A percentile compares a stretch with the other conserved stretches of the same genome.
phyloP scores from a whole-genome alignment of 1,140 invertebrate genomes.

The Choristoneura fumiferana region DNA sequence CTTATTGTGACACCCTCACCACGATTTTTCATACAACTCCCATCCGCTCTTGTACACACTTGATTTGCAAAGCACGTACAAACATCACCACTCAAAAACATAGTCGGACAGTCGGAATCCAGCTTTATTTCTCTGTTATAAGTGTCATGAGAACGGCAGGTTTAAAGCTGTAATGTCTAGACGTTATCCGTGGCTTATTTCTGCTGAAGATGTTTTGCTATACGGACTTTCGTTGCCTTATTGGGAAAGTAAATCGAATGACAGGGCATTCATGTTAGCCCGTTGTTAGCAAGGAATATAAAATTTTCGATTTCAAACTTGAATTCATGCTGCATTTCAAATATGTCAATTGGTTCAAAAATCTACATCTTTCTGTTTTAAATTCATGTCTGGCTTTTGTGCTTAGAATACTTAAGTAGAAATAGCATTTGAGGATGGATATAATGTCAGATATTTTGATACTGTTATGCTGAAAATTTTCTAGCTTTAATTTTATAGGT shows the following conservation, averaged over 20 bases:
- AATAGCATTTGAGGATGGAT: too few species aligned
- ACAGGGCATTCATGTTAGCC: constrained; percentile 47
- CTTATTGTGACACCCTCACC: constrained; percentile 64
- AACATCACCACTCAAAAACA: constrained; percentile 33
- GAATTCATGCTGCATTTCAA: constrained; percentile 47
- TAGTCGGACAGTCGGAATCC: constrained; percentile 28
- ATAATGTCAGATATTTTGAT: too few species aligned
- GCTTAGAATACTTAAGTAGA: neutral
- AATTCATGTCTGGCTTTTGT: neutral
- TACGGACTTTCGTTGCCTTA: constrained; percentile 54
- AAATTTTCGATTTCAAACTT: constrained; percentile 39
- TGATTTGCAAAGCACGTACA: constrained; percentile 73
- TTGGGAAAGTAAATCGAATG: constrained; percentile 60
- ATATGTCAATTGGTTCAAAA: constrained; percentile 45
- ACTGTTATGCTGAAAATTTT: too few species aligned
- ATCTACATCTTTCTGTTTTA: constrained; percentile 31
- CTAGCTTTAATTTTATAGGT: too few species aligned
- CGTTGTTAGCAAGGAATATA: constrained; percentile 51
- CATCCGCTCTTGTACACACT: constrained; percentile 68
- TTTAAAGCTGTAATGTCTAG: constrained; percentile 28
- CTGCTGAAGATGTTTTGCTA: constrained; percentile 52
- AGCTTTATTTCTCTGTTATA: constrained; percentile 40
- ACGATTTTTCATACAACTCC: constrained; percentile 73
- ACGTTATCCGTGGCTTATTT: constrained; percentile 28
- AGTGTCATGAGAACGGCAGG: constrained; percentile 23